Evolutionary conservation across 2,888 invertebrate genomes (phyloP).

Genomic region (Drosophila stalkeri): DNA sequence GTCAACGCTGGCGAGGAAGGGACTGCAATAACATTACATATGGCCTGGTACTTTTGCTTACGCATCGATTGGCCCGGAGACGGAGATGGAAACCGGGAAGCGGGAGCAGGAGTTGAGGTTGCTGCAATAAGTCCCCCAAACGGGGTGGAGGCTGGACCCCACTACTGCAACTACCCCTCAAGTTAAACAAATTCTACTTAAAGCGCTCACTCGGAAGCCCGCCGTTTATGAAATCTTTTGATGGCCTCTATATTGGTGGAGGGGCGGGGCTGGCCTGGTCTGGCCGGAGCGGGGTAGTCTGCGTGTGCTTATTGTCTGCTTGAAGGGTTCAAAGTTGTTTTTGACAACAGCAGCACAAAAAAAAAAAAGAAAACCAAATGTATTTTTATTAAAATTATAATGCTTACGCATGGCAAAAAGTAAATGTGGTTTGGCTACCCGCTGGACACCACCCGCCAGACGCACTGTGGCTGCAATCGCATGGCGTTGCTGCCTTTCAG

Average conservation of each 20-base stretch:
- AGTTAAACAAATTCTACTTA: slow-evolving; percentile 64
- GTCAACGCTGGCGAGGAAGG: slow-evolving; percentile 2
- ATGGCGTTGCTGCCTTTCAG: slow-evolving; percentile 21
- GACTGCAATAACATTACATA: slow-evolving; percentile 59
- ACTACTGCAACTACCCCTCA: slow-evolving; percentile 36
- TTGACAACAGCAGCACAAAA: slow-evolving; percentile 42
- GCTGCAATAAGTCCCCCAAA: slow-evolving; percentile 46
- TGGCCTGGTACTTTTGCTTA: slow-evolving; percentile 64
- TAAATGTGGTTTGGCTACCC: slow-evolving; percentile 25
- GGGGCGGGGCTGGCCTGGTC: slow-evolving; percentile 2
- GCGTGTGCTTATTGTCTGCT: slow-evolving; percentile 47
- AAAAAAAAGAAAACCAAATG: slow-evolving; percentile 11
- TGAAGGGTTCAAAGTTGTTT: slow-evolving; percentile 67
- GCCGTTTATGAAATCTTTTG: slow-evolving; percentile 39
- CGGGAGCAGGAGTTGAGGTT: not conserved
- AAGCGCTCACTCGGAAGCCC: slow-evolving; percentile 63
- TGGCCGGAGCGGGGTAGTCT: slow-evolving; percentile 8
- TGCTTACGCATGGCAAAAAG: slow-evolving; percentile 61
- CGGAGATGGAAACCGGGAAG: not conserved
- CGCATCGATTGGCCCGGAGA: slow-evolving; percentile 67
- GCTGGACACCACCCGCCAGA: slow-evolving; percentile 39
- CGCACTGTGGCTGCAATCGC: slow-evolving; percentile 38
- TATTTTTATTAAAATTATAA: slow-evolving; percentile 78
- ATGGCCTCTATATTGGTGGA: not conserved
- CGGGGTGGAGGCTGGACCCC: slow-evolving; percentile 30